Base-by-base conservation (phyloP, 1,140 invertebrate genomes). In the Lanistes nyassanus region DNA sequence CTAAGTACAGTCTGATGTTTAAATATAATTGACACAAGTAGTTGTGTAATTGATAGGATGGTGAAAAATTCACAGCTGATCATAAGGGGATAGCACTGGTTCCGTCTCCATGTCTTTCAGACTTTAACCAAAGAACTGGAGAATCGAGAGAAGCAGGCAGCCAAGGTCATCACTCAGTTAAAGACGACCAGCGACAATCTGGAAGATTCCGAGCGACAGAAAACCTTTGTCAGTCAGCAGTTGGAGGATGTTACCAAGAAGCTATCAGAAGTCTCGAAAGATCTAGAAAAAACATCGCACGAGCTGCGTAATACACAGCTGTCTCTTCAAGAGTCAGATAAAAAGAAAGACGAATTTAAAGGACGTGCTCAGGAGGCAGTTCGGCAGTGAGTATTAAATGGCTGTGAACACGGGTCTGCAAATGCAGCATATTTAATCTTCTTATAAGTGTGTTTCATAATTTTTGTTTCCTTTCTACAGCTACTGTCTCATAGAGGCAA, bases 341-440 rank as follows among this genome's bases (percentile, higher is more conserved):
- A 82, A 31, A 86, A 85, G 78, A 83, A 82, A 51, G 87, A 88
- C 47, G 86, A 87, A 62, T 84, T 88, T 42, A 88, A 87, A 78
- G 81, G 79, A 36, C 79, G 85, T 31, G 86, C 87, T 53, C 86
- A 87, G 80, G 86, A 88, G 74, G 86, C 86, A 53, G 85, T 88
- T 19, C 82, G 84, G 83, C 85, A 86, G 87, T 88, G 78, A 86
- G 85, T 86, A 16, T 60, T 5, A 47, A 47, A 42, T 42, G 5
- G 5, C 5, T 47, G 19, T 47, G 19, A 13, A 47, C 19, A 47
- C 19, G 0, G 9, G 19, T 16, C 9, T 47, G 19, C 19, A 47
- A 13, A 13, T 42, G 5, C 19, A 47, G 19, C 9, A 16, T 9
- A 13, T 47, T 47, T 47, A 13, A 9, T 6, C 19, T 47, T 13